Conservation (phyloP, 2,888 invertebrate genomes). For the Stenolophus ochropezus region DNA sequence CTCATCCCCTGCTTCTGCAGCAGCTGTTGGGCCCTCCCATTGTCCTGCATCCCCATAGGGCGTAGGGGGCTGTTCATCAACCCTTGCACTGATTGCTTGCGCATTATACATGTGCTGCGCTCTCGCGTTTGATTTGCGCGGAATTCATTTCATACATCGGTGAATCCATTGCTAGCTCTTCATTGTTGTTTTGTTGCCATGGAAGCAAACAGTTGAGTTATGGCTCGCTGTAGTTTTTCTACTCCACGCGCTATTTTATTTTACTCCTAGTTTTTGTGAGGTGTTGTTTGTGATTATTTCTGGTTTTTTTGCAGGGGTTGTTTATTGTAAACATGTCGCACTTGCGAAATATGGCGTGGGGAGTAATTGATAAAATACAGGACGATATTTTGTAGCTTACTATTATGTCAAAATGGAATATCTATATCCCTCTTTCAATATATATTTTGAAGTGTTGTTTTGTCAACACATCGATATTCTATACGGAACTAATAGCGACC, state of each 20-base stretch:
- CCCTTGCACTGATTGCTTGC: slow-evolving; percentile 70
- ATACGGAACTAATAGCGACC: too few relatives aligned
- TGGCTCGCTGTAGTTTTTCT: slow-evolving; percentile 29
- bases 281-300: slow-evolving; percentile 52
- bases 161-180: slow-evolving; percentile 43
- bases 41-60: neutral
- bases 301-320: slow-evolving; percentile 39
- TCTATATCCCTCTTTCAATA: neutral
- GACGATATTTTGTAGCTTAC: neutral
- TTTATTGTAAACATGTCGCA: slow-evolving; percentile 43
- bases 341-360: slow-evolving; percentile 18
- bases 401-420: neutral
- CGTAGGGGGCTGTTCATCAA: slow-evolving; percentile 18
- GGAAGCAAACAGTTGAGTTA: slow-evolving; percentile 45
- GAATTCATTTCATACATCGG: slow-evolving; percentile 55
- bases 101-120: slow-evolving; percentile 71
- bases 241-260: slow-evolving; percentile 44
- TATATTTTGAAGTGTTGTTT: neutral
- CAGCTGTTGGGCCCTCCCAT: slow-evolving; percentile 26
- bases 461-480: too few relatives aligned
- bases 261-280: slow-evolving; percentile 26
- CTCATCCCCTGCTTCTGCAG: slow-evolving; percentile 3
- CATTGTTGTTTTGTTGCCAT: slow-evolving; percentile 52
- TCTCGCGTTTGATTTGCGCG: slow-evolving; percentile 51
- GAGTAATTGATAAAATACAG: slow-evolving; percentile 30